A percentile compares a stretch with the other conserved stretches of the same genome.
These are phyloP conservation scores for Gadus chalcogrammus DNA, from an alignment of 2,113 vertebrate genomes.

Conservation along the genomic window DNA sequence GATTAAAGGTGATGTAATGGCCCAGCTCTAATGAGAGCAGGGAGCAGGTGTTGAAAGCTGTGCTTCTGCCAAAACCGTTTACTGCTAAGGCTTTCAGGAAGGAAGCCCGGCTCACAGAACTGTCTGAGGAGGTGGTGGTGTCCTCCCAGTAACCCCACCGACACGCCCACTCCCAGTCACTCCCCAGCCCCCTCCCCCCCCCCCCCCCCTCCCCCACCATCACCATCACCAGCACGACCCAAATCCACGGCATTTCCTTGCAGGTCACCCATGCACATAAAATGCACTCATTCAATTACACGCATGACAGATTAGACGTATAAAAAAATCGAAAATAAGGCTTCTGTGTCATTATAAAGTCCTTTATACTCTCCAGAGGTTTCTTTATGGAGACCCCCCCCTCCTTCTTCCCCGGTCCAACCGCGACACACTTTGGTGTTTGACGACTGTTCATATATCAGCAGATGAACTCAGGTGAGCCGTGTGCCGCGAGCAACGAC, in stretches of 20 bases:
- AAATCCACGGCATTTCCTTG: conserved; percentile 15
- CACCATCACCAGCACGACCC: not conserved
- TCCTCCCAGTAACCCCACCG: not conserved
- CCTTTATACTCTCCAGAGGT: too few species aligned
- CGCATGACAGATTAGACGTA: too few species aligned
- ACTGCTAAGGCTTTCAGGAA: not conserved
- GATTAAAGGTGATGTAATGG: too few species aligned
- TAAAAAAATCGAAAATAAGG: too few species aligned
- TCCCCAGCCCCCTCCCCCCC: not conserved
- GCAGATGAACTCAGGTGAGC: conserved; percentile 34
- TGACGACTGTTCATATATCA: conserved; percentile 41
- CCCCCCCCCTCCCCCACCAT: not conserved
- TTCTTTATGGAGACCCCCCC: not conserved
- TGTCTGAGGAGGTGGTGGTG: not conserved
- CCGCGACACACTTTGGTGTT: conserved; percentile 29
- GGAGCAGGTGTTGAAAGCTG: not conserved
- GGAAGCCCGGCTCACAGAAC: not conserved
- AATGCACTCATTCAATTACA: not conserved
- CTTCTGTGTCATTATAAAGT: too few species aligned
- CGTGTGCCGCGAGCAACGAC: conserved; percentile 23
- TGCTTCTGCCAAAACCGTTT: not conserved
- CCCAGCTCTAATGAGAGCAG: not conserved
- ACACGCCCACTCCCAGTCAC: not conserved
- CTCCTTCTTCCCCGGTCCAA: not conserved
- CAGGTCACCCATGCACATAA: not conserved